phyloP scores from a whole-genome alignment of 2,888 invertebrate genomes.

The Plemyria rubiginata region DNA sequence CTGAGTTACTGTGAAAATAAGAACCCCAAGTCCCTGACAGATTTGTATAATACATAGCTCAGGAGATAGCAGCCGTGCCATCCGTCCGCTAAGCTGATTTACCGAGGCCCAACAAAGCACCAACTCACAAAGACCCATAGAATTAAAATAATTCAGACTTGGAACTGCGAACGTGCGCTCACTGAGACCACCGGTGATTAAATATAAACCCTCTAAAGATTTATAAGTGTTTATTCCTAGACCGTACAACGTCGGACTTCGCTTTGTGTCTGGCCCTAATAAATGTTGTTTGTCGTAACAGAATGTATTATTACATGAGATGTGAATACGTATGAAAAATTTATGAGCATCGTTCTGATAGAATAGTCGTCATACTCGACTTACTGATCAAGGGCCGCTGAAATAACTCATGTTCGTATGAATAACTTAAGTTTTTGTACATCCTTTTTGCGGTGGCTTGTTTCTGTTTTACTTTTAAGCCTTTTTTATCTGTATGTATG shows the following conservation, averaged over 20 bases:
- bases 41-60: conserved; percentile 65
- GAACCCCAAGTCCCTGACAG: conserved; percentile 47
- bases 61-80: conserved; percentile 67
- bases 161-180: conserved; percentile 73
- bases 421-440: conserved; percentile 29
- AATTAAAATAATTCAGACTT: conserved; percentile 77
- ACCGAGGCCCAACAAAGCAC: conserved; percentile 69
- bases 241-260: conserved; percentile 50
- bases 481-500: conserved; percentile 3
- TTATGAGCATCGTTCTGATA: conserved; percentile 53
- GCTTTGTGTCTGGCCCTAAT: conserved; percentile 66
- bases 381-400: conserved; percentile 42
- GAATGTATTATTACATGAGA: conserved; percentile 68
- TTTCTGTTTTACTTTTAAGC: conserved; percentile 25
- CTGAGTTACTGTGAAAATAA: conserved; percentile 39
- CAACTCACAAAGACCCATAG: conserved; percentile 65
- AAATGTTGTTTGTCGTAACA: conserved; percentile 73
- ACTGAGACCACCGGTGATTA: conserved; percentile 76
- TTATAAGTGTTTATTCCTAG: conserved; percentile 81
- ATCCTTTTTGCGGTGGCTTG: conserved; percentile 29
- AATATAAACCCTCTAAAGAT: conserved; percentile 76
- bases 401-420: conserved; percentile 27
- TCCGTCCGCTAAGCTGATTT: conserved; percentile 81
- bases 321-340: conserved; percentile 65
- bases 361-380: conserved; percentile 50